Conservation (phyloP, 2,888 invertebrate species). For the Pammene aurita region DNA sequence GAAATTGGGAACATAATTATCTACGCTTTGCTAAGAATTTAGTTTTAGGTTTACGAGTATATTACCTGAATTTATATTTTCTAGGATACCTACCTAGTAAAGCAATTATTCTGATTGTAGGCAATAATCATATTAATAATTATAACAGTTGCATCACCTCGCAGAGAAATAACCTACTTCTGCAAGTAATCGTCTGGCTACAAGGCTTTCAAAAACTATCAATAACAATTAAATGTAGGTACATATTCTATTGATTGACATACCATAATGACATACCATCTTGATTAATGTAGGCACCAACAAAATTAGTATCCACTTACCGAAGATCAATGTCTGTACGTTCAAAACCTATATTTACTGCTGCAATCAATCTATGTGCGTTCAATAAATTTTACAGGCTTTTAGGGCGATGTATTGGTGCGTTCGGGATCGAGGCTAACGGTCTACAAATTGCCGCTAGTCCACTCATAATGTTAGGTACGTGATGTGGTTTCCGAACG, state of each 20-base stretch:
- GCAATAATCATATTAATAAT: no score
- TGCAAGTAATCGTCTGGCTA: no score
- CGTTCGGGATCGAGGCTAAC: constrained; percentile 57
- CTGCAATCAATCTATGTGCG: constrained; percentile 45
- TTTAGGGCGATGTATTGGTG: constrained; percentile 60
- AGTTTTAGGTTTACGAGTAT: no score
- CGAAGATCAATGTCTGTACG: constrained; percentile 8
- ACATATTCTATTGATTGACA: neutral
- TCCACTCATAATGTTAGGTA: constrained; percentile 59
- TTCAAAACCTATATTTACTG: constrained; percentile 46
- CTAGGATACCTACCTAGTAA: no score
- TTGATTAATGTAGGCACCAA: neutral
- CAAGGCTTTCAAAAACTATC: no score
- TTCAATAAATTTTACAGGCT: constrained; percentile 55
- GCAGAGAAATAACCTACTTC: no score
- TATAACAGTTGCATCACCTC: no score
- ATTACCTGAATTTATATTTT: no score
- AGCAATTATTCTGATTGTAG: no score
- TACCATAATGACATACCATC: neutral
- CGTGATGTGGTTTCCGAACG: constrained; percentile 62
- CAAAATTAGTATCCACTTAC: neutral
- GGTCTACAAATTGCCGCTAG: constrained; percentile 66
- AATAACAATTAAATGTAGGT: no score
- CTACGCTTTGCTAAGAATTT: no score
- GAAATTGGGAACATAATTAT: no score